Evolutionary conservation across 2,113 vertebrate genomes (phyloP).

Genomic region (Hylia prasina): DNA sequence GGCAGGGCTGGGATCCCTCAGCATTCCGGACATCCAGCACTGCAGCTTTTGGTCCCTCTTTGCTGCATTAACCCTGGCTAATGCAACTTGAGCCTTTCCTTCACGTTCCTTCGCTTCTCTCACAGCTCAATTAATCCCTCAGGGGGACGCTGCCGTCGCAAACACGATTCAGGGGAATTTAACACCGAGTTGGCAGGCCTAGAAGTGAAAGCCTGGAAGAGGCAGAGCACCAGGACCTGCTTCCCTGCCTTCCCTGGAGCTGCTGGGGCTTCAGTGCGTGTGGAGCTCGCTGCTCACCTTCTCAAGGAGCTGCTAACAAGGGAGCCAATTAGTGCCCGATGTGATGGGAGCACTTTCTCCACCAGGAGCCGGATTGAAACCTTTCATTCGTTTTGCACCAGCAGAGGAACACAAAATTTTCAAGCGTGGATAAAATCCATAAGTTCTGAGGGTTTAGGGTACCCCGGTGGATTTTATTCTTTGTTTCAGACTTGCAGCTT

Average conservation of each 20-base stretch:
- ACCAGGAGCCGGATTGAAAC: not conserved
- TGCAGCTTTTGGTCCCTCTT: not conserved
- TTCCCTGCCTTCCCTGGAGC: not conserved
- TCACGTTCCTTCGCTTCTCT: not conserved
- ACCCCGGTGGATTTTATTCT: not conserved
- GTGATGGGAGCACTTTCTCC: not conserved
- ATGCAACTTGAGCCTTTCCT: not conserved
- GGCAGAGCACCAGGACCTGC: not conserved
- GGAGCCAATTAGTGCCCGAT: slow-evolving; percentile 28
- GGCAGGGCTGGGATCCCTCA: not conserved
- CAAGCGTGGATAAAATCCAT: not conserved
- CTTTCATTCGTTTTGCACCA: not conserved
- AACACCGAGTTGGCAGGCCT: not conserved
- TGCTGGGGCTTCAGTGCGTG: not conserved
- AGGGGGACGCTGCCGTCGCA: not conserved
- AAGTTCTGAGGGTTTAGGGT: not conserved
- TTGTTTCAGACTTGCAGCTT: not conserved
- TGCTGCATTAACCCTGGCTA: not conserved
- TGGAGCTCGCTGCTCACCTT: not conserved
- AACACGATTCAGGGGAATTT: not conserved
- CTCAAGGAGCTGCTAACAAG: not conserved
- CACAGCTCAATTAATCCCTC: slow-evolving; percentile 9
- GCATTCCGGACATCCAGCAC: not conserved
- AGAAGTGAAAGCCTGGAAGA: not conserved
- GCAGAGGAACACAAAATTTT: not conserved